Conservation (phyloP, 2,113 vertebrate genomes). For the Chaetura pelagica region DNA sequence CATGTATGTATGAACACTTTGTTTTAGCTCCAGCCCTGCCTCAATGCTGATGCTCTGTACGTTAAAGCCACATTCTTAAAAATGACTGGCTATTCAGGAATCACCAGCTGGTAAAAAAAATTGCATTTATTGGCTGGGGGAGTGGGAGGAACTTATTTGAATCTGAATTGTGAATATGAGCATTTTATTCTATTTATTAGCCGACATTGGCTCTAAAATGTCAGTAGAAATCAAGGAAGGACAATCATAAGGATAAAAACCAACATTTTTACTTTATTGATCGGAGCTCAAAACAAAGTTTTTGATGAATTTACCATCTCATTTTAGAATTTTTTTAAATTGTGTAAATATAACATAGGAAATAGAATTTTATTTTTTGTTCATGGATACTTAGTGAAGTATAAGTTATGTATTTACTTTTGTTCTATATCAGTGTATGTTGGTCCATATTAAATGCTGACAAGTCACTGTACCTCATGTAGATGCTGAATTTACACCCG, state of each 20-base stretch:
- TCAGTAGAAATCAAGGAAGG: constrained; percentile 84
- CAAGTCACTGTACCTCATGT: constrained; percentile 90
- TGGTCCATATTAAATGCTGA: constrained; percentile 88
- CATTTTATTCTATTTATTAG: constrained; percentile 96
- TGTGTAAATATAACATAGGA: constrained; percentile 99
- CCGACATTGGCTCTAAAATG: constrained; percentile 92
- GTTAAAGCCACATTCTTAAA: constrained; percentile 79
- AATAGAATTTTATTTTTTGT: constrained; percentile 97
- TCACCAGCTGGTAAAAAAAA: constrained; percentile 77
- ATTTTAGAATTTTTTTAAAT: constrained; percentile 88
- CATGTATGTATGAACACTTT: constrained; percentile 94
- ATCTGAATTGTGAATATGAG: constrained; percentile 86
- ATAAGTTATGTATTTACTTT: constrained; percentile 96
- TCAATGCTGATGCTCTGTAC: constrained; percentile 79
- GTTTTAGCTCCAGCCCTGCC: constrained; percentile 92
- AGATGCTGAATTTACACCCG: constrained; percentile 84
- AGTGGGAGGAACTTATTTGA: constrained; percentile 84
- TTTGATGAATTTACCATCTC: constrained; percentile 88
- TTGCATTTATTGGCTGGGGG: constrained; percentile 79
- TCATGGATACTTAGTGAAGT: constrained; percentile 91
- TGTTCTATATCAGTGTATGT: constrained; percentile 82
- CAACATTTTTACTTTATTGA: constrained; percentile 74
- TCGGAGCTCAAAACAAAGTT: constrained; percentile 90
- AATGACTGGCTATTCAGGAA: constrained; percentile 83
- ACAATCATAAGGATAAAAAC: constrained; percentile 87